These are phyloP conservation scores for Chaetodon trifascialis DNA, from an alignment of 2,113 vertebrate species.

Conservation along the genomic window DNA sequence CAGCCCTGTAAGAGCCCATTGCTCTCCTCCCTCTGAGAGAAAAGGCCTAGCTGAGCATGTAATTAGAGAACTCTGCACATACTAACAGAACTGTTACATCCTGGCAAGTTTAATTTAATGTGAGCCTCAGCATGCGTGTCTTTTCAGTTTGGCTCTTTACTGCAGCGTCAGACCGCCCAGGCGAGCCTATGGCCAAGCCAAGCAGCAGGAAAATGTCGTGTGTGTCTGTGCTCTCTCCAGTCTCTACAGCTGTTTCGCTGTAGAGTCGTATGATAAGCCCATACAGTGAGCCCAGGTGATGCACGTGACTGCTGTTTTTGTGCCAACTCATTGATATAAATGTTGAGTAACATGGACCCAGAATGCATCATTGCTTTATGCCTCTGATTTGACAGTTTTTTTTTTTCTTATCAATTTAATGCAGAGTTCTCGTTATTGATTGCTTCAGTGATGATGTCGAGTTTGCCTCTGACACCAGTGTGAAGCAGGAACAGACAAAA, in stretches of 20 bases:
- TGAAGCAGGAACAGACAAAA: neutral
- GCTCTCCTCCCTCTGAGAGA: neutral
- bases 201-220: neutral
- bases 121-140: neutral
- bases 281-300: neutral
- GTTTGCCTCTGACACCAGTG: too few relatives aligned
- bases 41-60: conserved; percentile 18
- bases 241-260: too few relatives aligned
- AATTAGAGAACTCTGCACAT: neutral
- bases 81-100: conserved; percentile 5
- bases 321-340: neutral
- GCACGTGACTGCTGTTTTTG: neutral
- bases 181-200: neutral
- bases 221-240: neutral
- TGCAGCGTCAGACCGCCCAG: neutral
- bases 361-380: neutral
- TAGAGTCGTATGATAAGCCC: neutral
- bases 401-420: neutral
- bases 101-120: neutral
- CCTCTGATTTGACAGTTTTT: neutral
- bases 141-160: neutral
- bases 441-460: neutral
- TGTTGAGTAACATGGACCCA: neutral
- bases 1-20: neutral
- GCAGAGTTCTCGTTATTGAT: too few relatives aligned